Evolutionary conservation across 2,888 invertebrate species (phyloP), one percentile per base, ranked within the genome.

Genomic region (Lithophane ornitopus): DNA sequence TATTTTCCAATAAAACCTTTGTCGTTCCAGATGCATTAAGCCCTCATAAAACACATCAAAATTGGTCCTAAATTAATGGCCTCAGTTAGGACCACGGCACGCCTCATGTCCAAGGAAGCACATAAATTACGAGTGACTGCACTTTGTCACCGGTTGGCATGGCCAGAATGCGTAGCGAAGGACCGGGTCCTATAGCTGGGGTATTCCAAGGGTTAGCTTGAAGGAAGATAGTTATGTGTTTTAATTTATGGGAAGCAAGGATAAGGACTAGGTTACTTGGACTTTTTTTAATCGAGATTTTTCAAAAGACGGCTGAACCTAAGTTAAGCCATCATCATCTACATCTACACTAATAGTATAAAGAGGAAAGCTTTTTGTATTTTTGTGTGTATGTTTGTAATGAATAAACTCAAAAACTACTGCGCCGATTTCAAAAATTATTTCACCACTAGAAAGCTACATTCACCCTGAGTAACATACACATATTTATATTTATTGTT

Each of bases 91-190:
- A 62, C 52, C 52, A 67, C 28, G 78, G 77, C 65, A 39, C 7
- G 62, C 52, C 74, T 66, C 84, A 28, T 58, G 81, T 81, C 73
- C 65, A 74, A 66, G 61, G 73, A 66, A 70, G 80, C 59, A n/a
- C 73, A 81, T 81, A 79, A 83, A 81, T 81, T 66, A 58, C 84
- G 34, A 66, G 74, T 59, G 65, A 73, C 66, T 81, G 81, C 84
- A 83, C 69, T 81, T 76, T 70, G 81, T 83, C 81, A 84, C 81
- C n/a, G 56, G 79, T 39, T 68, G 84, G 65, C 84, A 61, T 54
- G 83, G 41, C 34, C 80, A 79, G 80, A 56, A 72, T 78, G 73
- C 79, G 80, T 79, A 52, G 69, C 63, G 67, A 41, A 67, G 52
- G 61, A 56, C 59, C 44, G 56, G 16, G 22, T 12, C 6, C 46